Base-by-base conservation (phyloP, 2,113 vertebrate genomes). In the Monopterus albus region DNA sequence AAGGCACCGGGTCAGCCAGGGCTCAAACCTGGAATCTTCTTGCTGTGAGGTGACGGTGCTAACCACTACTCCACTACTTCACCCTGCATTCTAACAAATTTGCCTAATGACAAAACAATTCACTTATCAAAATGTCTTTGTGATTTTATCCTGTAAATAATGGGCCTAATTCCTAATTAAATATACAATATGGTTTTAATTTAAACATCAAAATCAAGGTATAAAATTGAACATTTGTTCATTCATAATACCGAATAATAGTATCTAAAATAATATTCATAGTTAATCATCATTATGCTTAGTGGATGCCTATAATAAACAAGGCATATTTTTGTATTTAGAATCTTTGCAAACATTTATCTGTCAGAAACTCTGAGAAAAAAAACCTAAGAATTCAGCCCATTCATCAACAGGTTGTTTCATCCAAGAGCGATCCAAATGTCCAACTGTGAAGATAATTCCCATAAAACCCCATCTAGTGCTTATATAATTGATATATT, bases 391-490 rank as follows among this genome's bases (percentile, higher is more conserved):
- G 36, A 18, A 36, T 14, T 43, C 20, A 57, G 35, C 26, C 47
- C 50, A 72, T 61, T 64, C 43, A 75, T 65, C 80, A 65, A 79
- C 72, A 69, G 67, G 81, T 87, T 68, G 53, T 64, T 82, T 62
- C 36, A 63, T 72, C 72, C 64, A 74, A 75, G 62, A 70, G 56
- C 75, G 0, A n/a, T 82, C 63, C 58, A 65, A 63, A 39, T 50
- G 67, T 86, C 79, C 80, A 81, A 64, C 76, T 83, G 72, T 78
- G 81, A 81, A 61, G 56, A 79, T 73, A 67, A 79, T 78, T 79
- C 56, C 56, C 69, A 75, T 66, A 46, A 83, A 82, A 46, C 61
- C 21, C n/a, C 65, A 60, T 57, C 47, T 28, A 43, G 13, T 61
- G 67, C 73, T 70, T 64, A 76, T 81, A 60, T 78, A 82, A 86